Evolutionary conservation across 53 echinoderm and acorn worm genomes (phyloP).

Genomic region (Glandiceps talaboti): DNA sequence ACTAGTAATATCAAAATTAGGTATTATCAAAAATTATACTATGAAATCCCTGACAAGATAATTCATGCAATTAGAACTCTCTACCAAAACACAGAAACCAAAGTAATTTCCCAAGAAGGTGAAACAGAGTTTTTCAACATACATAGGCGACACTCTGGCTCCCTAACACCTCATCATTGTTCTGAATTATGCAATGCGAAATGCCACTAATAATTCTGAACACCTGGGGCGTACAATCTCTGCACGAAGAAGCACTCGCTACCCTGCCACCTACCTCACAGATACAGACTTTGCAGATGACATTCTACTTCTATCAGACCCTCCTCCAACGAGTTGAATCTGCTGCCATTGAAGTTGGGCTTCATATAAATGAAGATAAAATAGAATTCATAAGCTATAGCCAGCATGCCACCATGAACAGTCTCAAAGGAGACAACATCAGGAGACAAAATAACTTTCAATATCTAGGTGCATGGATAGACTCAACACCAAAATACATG

Average conservation of each 20-base stretch:
- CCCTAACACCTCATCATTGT: constrained; percentile 16
- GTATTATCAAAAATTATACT: constrained; percentile 14
- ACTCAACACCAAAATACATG: constrained; percentile 12
- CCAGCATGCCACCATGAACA: not conserved
- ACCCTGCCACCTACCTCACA: constrained; percentile 2
- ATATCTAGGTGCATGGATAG: constrained; percentile 21
- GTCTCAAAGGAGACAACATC: not conserved
- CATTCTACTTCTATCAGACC: constrained; percentile 16
- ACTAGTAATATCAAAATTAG: constrained; percentile 17
- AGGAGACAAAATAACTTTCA: constrained; percentile 10
- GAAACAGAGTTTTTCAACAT: constrained; percentile 14
- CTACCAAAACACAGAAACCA: constrained; percentile 22
- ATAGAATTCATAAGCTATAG: constrained; percentile 5
- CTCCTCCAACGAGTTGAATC: constrained; percentile 4
- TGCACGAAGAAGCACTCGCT: constrained; percentile 8
- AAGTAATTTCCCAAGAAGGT: constrained; percentile 20
- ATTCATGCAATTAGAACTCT: constrained; percentile 13
- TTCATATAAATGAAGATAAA: constrained; percentile 18
- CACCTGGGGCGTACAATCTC: constrained; percentile 5
- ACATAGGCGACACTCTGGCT: constrained; percentile 16
- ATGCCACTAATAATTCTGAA: constrained; percentile 11
- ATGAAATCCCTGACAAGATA: constrained; percentile 20
- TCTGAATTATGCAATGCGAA: constrained; percentile 23
- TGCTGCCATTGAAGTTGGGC: constrained; percentile 7
- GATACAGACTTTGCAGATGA: constrained; percentile 28